A percentile compares a stretch with the other conserved stretches of the same genome.
phyloP scores from a whole-genome alignment of 2,113 vertebrate genomes.

The Scalopus aquaticus region DNA sequence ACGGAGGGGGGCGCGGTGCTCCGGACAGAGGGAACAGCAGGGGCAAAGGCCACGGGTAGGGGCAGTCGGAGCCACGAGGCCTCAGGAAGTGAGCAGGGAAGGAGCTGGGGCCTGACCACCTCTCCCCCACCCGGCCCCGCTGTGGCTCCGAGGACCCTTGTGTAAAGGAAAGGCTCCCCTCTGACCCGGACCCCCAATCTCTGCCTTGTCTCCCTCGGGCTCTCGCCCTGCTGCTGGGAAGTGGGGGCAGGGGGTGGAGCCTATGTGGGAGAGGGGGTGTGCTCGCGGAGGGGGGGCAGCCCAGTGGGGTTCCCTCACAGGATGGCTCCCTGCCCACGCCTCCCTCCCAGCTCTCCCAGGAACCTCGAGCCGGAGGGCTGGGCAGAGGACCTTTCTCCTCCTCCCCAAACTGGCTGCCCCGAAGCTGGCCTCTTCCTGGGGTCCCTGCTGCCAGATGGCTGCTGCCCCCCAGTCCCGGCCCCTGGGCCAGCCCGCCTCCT shows the following conservation, averaged over 20 bases:
- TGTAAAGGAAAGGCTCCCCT: background rate
- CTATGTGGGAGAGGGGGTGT: conserved; percentile 41
- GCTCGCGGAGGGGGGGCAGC: background rate
- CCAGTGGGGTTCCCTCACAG: background rate
- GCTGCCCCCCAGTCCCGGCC: background rate
- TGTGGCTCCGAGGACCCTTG: background rate
- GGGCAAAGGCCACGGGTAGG: background rate
- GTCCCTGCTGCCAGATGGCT: background rate
- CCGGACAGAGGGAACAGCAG: background rate
- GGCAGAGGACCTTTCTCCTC: background rate
- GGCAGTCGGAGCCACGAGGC: background rate
- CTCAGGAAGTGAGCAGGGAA: background rate
- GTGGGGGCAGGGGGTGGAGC: conserved; percentile 18
- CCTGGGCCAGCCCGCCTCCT: background rate
- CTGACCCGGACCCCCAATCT: conserved; percentile 30
- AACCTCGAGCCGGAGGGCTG: no score
- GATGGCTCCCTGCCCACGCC: background rate
- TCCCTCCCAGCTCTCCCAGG: no score
- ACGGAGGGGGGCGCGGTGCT: background rate
- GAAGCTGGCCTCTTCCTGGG: background rate
- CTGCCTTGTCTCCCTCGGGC: conserved; percentile 62
- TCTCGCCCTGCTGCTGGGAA: conserved; percentile 68
- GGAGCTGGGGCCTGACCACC: background rate
- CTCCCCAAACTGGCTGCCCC: background rate
- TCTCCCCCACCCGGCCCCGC: no score